These are phyloP conservation scores for Pitta sordida DNA, from an alignment of 2,113 vertebrate species.

Conservation along the genomic window DNA sequence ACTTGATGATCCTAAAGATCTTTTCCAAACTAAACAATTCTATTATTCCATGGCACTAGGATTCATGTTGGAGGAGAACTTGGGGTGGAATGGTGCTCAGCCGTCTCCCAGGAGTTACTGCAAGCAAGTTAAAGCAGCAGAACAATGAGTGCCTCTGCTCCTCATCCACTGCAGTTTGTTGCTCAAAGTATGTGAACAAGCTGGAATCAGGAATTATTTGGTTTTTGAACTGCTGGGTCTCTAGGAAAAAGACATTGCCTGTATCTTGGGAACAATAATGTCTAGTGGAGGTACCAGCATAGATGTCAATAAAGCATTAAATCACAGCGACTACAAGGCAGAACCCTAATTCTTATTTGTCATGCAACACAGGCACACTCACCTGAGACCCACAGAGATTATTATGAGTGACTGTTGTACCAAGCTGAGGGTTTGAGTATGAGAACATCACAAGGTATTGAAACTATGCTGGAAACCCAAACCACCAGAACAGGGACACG, in stretches of 20 bases:
- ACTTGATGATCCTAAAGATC: not conserved
- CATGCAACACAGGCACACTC: not conserved
- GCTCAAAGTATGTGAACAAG: not conserved
- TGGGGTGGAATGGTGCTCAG: not conserved
- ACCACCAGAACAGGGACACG: not conserved
- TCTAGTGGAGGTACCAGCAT: not conserved
- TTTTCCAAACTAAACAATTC: not conserved
- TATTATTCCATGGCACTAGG: not conserved
- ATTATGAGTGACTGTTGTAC: not conserved
- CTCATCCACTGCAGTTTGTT: not conserved
- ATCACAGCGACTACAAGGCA: not conserved
- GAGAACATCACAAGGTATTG: not conserved
- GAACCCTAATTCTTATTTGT: not conserved
- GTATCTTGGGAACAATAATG: not conserved
- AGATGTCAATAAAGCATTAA: not conserved
- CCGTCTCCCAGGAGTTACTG: not conserved
- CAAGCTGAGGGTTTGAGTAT: too few species aligned
- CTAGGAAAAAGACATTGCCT: not conserved
- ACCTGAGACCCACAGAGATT: not conserved
- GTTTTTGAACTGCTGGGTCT: not conserved
- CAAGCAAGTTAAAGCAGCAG: not conserved
- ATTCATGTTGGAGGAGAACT: not conserved
- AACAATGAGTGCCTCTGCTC: not conserved
- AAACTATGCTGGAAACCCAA: not conserved
- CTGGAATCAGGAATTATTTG: not conserved